phyloP scores from a whole-genome alignment of 2,888 invertebrate species.

The Neoaliturus tenellus region DNA sequence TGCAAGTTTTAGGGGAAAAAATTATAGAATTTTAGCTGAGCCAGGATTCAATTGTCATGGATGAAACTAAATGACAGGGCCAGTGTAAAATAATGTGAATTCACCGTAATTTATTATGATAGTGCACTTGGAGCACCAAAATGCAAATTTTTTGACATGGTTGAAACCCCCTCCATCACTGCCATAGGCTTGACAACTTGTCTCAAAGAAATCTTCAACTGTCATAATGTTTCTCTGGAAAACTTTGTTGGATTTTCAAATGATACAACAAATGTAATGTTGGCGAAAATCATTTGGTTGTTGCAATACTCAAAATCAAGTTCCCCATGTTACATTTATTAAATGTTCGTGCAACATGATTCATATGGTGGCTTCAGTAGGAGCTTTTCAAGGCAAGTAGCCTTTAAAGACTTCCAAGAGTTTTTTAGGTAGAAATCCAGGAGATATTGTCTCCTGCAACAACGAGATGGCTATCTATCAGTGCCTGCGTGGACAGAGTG shows the following conservation, averaged over 20 bases:
- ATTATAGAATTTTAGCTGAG: background rate
- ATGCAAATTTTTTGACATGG: background rate
- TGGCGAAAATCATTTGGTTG: background rate
- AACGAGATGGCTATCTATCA: conserved; percentile 14
- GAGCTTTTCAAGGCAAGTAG: background rate
- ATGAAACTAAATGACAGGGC: conserved; percentile 19
- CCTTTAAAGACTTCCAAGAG: conserved; percentile 20
- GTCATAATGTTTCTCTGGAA: background rate
- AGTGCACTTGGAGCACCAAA: background rate
- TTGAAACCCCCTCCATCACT: background rate
- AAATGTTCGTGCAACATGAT: conserved; percentile 26
- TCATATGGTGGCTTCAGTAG: conserved; percentile 11
- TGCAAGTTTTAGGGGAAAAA: background rate
- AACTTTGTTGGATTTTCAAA: conserved; percentile 19
- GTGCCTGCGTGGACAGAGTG: conserved; percentile 4
- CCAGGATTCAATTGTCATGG: conserved; percentile 6
- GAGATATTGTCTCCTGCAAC: background rate
- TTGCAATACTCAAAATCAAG: background rate
- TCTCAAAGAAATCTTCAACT: background rate
- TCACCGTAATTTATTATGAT: conserved; percentile 26
- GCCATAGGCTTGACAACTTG: background rate
- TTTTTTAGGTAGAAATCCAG: conserved; percentile 35
- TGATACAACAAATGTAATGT: conserved; percentile 40
- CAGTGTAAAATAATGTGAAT: background rate
- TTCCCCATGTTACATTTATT: background rate